A percentile compares a stretch with the other conserved stretches of the same genome.
These are phyloP conservation scores for Pachliopta kotzebuea DNA, from an alignment of 2,888 invertebrate genomes.

Conservation along the genomic window DNA sequence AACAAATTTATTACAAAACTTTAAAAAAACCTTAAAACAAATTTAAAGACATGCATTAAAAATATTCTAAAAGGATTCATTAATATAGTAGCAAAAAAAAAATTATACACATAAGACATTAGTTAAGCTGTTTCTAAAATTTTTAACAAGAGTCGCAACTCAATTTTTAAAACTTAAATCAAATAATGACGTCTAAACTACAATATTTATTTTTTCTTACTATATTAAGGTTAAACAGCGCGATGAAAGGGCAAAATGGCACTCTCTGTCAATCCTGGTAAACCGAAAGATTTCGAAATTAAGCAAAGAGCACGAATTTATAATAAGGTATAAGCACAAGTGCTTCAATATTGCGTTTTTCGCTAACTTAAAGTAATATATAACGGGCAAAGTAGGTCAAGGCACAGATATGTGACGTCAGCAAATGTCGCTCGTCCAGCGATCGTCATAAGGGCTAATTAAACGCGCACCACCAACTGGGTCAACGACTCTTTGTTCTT, in stretches of 20 bases:
- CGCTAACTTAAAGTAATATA: constrained; percentile 41
- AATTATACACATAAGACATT: too few relatives aligned
- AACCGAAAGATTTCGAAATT: too few relatives aligned
- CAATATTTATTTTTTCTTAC: too few relatives aligned
- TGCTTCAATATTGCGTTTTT: constrained; percentile 33
- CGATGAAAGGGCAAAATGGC: too few relatives aligned
- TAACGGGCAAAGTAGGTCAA: constrained; percentile 54
- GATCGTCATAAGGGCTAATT: constrained; percentile 56
- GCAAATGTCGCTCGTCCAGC: constrained; percentile 44
- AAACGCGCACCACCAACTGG: constrained; percentile 52
- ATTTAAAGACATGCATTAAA: not conserved
- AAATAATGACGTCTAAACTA: too few relatives aligned
- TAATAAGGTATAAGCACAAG: not conserved
- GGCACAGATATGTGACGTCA: constrained; percentile 56
- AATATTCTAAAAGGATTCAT: too few relatives aligned
- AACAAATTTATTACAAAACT: not conserved
- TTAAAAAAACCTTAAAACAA: not conserved
- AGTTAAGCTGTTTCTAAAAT: too few relatives aligned
- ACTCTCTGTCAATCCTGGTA: too few relatives aligned
- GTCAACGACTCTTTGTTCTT: constrained; percentile 70
- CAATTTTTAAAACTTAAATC: too few relatives aligned
- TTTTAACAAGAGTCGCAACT: too few relatives aligned
- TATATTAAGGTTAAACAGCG: too few relatives aligned
- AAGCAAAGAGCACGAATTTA: not conserved
- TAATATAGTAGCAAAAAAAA: too few relatives aligned